These are phyloP conservation scores for Drosophila baimaii DNA, from an alignment of 1,140 invertebrate genomes.

Conservation along the genomic window DNA sequence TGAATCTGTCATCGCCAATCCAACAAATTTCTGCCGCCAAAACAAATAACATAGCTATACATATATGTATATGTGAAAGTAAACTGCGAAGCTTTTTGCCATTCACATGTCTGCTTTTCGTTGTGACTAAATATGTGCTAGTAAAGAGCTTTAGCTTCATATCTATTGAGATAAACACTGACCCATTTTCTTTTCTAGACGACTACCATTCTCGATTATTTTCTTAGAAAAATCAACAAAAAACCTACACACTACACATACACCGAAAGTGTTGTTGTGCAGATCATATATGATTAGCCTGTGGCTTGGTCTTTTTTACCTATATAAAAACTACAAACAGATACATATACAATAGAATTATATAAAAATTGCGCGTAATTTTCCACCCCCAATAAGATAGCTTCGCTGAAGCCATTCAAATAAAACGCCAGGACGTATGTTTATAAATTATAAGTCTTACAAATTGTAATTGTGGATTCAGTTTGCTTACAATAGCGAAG, in stretches of 20 bases:
- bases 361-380: background rate
- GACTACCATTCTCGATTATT: background rate
- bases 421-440: conserved; percentile 49
- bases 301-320: background rate
- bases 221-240: background rate
- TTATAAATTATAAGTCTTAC: conserved; percentile 79
- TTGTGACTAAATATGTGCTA: background rate
- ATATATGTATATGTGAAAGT: background rate
- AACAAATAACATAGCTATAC: too few relatives aligned
- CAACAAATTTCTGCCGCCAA: background rate
- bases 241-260: background rate
- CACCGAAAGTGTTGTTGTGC: background rate
- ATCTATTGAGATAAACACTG: background rate
- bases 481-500: conserved; percentile 52
- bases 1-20: background rate
- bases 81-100: background rate
- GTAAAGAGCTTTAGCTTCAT: background rate
- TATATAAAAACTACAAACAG: background rate
- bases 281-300: too few relatives aligned
- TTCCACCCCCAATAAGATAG: background rate
- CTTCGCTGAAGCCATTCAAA: background rate
- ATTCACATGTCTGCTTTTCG: background rate
- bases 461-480: conserved; percentile 72
- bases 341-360: background rate
- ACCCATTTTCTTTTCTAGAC: background rate